Percentiles rank a stretch among this genome's conserved stretches.
Evolutionary conservation across 2,113 vertebrate genomes (phyloP).

Genomic region (Sardina pilchardus): DNA sequence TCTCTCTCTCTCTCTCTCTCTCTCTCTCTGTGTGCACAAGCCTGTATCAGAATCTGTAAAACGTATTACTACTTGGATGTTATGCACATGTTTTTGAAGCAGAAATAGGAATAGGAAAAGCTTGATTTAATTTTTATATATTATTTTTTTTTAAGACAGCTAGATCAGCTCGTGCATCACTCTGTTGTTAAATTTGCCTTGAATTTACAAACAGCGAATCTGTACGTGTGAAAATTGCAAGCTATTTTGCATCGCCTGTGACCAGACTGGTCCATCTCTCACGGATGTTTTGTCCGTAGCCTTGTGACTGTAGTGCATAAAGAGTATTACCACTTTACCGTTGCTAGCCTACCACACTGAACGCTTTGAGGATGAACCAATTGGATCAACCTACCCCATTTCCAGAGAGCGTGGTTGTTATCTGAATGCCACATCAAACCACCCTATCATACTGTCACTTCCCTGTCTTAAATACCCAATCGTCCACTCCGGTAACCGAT

Average conservation of each 20-base stretch:
- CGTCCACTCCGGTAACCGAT: conserved; percentile 26
- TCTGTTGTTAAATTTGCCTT: neutral
- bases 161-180: neutral
- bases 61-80: neutral
- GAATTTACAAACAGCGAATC: neutral
- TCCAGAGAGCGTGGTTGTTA: neutral
- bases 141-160: neutral
- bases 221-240: neutral
- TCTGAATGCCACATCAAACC: conserved; percentile 34
- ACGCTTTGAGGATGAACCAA: conserved; percentile 46
- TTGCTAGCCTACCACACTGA: conserved; percentile 53
- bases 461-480: conserved; percentile 54
- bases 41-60: too few species aligned
- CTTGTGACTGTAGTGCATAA: neutral
- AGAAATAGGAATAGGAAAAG: neutral
- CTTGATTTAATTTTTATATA: too few species aligned
- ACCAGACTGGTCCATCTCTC: neutral
- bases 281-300: neutral
- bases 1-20: too few species aligned
- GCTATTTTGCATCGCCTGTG: neutral
- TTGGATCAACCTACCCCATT: conserved; percentile 47
- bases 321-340: conserved; percentile 23
- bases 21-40: too few species aligned
- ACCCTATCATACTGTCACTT: conserved; percentile 57
- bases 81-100: too few species aligned